Evolutionary conservation across 2,113 vertebrate genomes (phyloP).

Genomic region (Anas platyrhynchos): DNA sequence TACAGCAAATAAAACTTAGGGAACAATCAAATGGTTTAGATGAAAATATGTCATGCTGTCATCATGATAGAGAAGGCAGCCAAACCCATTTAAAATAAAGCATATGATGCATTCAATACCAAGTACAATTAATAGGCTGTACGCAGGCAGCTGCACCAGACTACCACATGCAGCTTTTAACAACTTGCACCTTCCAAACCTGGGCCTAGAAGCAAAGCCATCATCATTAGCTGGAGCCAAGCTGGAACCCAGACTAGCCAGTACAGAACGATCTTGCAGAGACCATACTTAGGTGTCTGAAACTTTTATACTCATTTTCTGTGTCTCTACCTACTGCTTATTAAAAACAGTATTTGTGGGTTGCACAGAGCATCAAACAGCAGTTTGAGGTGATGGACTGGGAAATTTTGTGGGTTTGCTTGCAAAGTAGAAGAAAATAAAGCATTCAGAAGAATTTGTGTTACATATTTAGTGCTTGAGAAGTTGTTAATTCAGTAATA

Average conservation of each 20-base stretch:
- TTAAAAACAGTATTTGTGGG: neutral
- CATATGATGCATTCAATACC: neutral
- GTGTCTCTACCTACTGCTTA: neutral
- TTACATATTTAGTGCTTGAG: neutral
- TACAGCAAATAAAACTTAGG: constrained; percentile 43
- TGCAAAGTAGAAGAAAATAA: neutral
- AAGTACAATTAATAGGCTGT: neutral
- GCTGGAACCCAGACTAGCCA: neutral
- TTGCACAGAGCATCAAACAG: neutral
- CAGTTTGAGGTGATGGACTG: neutral
- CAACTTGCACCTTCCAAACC: neutral
- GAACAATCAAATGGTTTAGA: constrained; percentile 25
- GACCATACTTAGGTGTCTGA: fast-evolving
- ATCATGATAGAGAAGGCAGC: neutral
- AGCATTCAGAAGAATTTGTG: neutral
- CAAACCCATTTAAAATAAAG: neutral
- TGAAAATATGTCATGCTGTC: neutral
- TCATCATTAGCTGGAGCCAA: neutral
- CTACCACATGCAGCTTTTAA: neutral
- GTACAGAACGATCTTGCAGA: neutral
- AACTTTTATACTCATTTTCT: neutral
- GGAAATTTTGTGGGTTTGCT: neutral
- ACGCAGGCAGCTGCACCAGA: neutral
- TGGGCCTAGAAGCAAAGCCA: neutral
- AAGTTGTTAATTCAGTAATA: neutral